Percentiles rank a stretch among this genome's conserved stretches.
phyloP scores from a whole-genome alignment of 2,113 vertebrate genomes.

The Menura novaehollandiae region DNA sequence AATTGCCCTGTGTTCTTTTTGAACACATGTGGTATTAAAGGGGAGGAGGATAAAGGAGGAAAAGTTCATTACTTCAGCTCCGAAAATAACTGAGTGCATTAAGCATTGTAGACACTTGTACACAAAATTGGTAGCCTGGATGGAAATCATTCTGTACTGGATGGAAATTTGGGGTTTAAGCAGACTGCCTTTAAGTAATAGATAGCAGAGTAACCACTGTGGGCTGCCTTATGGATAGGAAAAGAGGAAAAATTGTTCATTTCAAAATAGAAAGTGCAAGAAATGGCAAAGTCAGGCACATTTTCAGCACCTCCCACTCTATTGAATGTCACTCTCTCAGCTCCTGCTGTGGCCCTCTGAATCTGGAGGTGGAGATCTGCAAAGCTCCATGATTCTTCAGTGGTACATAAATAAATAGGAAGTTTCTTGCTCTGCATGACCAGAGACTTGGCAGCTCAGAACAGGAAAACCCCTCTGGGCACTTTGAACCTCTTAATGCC shows the following conservation, averaged over 20 bases:
- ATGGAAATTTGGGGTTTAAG: not conserved
- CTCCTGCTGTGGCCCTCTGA: not conserved
- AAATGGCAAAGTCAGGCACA: not conserved
- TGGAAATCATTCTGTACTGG: not conserved
- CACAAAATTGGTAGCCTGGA: not conserved
- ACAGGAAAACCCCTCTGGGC: not conserved
- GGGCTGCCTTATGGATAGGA: not conserved
- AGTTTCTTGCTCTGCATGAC: not conserved
- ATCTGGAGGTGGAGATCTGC: not conserved
- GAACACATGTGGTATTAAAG: not conserved
- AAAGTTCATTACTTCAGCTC: not conserved
- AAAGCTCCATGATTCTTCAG: not conserved
- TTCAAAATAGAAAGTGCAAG: constrained; percentile 7
- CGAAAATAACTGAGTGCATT: not conserved
- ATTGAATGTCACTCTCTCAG: not conserved
- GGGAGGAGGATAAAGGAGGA: not conserved
- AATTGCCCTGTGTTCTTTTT: not conserved
- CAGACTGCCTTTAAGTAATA: not conserved
- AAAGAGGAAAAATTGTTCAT: not conserved
- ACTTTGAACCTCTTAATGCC: not conserved
- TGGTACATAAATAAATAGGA: not conserved
- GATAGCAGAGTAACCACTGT: not conserved
- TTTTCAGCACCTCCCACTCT: not conserved
- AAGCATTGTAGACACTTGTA: not conserved
- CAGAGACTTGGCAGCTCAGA: not conserved